Base-by-base conservation (phyloP, 2,113 vertebrate species). In the Hypocryptadius cinnamomeus region DNA sequence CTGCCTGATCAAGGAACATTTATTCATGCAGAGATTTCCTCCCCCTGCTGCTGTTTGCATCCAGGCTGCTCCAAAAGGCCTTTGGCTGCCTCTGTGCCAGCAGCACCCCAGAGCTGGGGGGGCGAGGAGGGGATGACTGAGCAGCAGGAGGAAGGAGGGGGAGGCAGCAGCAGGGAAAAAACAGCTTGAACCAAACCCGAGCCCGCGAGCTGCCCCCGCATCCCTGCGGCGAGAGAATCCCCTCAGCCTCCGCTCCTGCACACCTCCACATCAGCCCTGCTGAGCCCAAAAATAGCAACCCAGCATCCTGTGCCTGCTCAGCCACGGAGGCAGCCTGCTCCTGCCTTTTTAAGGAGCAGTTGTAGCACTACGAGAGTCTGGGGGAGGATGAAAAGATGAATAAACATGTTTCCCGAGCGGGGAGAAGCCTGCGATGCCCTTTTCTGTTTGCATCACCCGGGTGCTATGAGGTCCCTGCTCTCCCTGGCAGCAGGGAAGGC, bases 241-340 rank as follows among this genome's bases (percentile, higher is more conserved):
- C 95, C 66, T 50, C 59, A 7, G 94, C 91, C 79, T 33, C 82
- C 9, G 78, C 54, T 87, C 60, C 82, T 76, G 5, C 47, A 91
- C 96, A 94, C 94, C 90, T 87, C 74, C 95, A 69, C 50, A 3
- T 1, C 86, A 79, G 87, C 82, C 73, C 35, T 39, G 66, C 79
- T 0, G 48, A 15, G 91, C 82, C 90, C 70, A 96, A 93, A 97
- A 96, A 97, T 97, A 97, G 93, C 77, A 71, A 13, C 82, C 68
- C 92, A 59, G 80, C 81, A 47, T 25, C 63, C 91, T 59, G 91
- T 15, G 81, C 85, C 85, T 35, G 68, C 92, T 74, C 70, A 83
- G 94, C 90, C 85, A 3, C 35, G 7, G 23, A 8, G 1, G 37
- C 89, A 91, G 92, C 61, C 61, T 15, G 61, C 84, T 14, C 48